Percentiles rank a stretch among this genome's conserved stretches.
Conservation (phyloP, 2,797 vertebrate species). For the Propithecus perrieri region DNA sequence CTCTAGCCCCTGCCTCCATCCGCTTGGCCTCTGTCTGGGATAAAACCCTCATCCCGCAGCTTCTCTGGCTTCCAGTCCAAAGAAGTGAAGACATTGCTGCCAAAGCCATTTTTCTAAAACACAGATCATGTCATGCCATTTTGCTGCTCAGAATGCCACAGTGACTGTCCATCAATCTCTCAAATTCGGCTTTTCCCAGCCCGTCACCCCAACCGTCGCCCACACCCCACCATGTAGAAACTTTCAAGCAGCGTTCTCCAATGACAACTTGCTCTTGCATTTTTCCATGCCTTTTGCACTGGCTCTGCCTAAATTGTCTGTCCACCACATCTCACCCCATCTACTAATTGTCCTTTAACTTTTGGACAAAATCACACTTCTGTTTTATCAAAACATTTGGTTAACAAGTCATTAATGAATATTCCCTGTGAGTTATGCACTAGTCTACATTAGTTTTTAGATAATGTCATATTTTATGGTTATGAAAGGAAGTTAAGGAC, state of each 20-base stretch:
- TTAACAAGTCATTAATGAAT: neutral
- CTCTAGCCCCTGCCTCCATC: neutral
- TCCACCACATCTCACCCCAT: too few species aligned
- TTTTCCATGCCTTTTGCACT: too few species aligned
- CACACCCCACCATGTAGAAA: fast-evolving
- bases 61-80: neutral
- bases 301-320: neutral
- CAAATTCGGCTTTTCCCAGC: neutral
- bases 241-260: neutral
- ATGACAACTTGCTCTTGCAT: fast-evolving
- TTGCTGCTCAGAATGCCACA: neutral
- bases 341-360: neutral
- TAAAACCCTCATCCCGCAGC: neutral
- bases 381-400: neutral
- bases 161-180: neutral
- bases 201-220: fast-evolving
- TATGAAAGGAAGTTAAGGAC: neutral
- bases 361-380: neutral
- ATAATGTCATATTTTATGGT: neutral
- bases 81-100: neutral
- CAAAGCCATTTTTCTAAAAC: neutral
- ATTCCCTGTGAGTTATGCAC: neutral
- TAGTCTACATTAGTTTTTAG: neutral
- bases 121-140: neutral
- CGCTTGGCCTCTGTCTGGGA: neutral